Evolutionary conservation across 2,888 invertebrate species (phyloP), one percentile per base, ranked within the genome.

Genomic region (Chymomyza fuscimana): DNA sequence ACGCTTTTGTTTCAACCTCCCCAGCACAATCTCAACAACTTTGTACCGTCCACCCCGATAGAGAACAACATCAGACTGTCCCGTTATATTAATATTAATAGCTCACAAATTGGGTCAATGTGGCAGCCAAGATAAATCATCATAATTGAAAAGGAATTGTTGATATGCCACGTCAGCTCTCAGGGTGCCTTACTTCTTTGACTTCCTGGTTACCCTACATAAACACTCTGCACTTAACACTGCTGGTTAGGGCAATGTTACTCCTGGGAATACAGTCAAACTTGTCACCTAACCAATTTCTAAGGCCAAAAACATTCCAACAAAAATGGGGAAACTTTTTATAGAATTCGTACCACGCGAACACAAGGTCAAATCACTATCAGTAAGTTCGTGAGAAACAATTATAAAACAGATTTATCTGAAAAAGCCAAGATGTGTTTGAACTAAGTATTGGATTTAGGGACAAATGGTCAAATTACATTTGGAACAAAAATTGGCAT

Each of bases 61-160:
- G 40, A 29, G 25, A 32, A 58, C 51, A 46, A 3, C 40, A 46
- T 46, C 40, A 12, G 40, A 12, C 52, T 67, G 61, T 62, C 69
- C 68, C 58, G 56, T 15, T 60, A 65, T 77, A 86, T 84, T 84
- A 88, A 88, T 88, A 86, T 88, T 84, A 88, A 88, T 84, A 73
- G 78, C 69, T 52, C 72, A 76, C 77, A 78, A 88, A 85, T 82
- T 86, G 82, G 88, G 88, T 84, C 84, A 88, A 52, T 54, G 10
- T 58, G 36, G 80, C 76, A 67, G 84, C 61, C 84, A 68, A 84
- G 78, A 88, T 85, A 87, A 86, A 85, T 88, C 84, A 88, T 82
- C 78, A 80, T 85, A 88, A 85, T 88, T 84, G 88, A 86, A 86
- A 88, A 85, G 85, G 85, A 88, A 85, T 86, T 86, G 84, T 74